Percentiles rank a stretch among this genome's conserved stretches.
Conservation (phyloP, 2,888 invertebrate genomes). For the Drosophila meridiana region DNA sequence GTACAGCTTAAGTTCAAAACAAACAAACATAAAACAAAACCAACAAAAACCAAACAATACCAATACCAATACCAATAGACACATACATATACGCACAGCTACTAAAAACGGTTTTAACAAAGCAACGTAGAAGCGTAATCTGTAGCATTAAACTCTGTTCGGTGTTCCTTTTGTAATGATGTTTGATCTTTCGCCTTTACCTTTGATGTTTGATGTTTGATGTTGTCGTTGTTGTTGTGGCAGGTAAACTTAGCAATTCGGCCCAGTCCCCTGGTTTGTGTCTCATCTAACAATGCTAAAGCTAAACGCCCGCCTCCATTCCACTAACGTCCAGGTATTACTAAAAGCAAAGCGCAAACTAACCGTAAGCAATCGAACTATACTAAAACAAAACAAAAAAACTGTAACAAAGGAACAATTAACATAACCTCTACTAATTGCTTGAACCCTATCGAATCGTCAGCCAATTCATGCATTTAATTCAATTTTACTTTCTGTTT, state of each 20-base stretch:
- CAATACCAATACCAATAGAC: constrained; percentile 22
- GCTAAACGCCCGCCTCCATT: constrained; percentile 37
- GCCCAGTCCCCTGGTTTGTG: constrained; percentile 57
- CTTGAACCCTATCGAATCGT: constrained; percentile 20
- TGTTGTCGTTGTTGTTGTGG: constrained; percentile 66
- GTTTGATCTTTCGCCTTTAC: constrained; percentile 44
- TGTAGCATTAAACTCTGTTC: constrained; percentile 58
- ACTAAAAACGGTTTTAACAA: constrained; percentile 67
- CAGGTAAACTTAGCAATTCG: constrained; percentile 69
- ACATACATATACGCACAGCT: constrained; percentile 64
- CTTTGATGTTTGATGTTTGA: constrained; percentile 70
- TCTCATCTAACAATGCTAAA: constrained; percentile 46
- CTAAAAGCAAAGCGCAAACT: constrained; percentile 7
- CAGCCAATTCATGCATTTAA: constrained; percentile 51
- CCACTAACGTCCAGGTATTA: constrained; percentile 58
- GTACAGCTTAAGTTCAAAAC: constrained; percentile 88
- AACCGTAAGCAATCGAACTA: constrained; percentile 29
- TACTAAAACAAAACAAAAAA: constrained; percentile 19
- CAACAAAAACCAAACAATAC: constrained; percentile 23
- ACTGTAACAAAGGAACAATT: background rate
- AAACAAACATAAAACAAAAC: constrained; percentile 23
- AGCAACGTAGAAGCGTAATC: constrained; percentile 60
- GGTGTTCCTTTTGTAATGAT: constrained; percentile 66
- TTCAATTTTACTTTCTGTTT: constrained; percentile 64
- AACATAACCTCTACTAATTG: constrained; percentile 32